phyloP scores from a whole-genome alignment of 2,888 invertebrate genomes.

The Lasioglossum malachurum region DNA sequence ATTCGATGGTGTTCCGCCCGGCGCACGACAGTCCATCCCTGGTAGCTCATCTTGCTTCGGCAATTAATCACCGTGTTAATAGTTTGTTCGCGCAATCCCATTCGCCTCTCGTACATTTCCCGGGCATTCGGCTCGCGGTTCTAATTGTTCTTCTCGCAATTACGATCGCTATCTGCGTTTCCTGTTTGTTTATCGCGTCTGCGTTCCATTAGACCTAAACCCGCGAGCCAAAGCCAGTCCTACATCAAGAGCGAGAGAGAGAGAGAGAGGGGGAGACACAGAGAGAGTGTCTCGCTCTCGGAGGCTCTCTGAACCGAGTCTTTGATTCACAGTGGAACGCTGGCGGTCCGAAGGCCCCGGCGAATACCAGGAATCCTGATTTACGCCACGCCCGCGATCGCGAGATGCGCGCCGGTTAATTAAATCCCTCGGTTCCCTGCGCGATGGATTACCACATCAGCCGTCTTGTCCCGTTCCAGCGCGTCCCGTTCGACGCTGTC shows the following conservation, averaged over 20 bases:
- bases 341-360: not conserved
- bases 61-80: constrained; percentile 23
- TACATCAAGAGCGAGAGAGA: not conserved
- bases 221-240: not conserved
- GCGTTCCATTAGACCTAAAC: constrained; percentile 13
- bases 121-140: not conserved
- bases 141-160: constrained; percentile 27
- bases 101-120: constrained; percentile 6
- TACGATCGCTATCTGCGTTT: constrained; percentile 9
- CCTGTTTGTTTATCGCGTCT: constrained; percentile 24
- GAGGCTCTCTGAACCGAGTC: not conserved
- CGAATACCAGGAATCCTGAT: constrained; percentile 31
- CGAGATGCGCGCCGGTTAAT: constrained; percentile 12
- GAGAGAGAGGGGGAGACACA: not conserved
- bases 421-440: constrained; percentile 16
- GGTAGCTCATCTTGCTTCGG: not conserved
- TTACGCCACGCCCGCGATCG: constrained; percentile 26
- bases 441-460: constrained; percentile 38
- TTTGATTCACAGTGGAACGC: constrained; percentile 7
- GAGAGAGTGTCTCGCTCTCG: not conserved
- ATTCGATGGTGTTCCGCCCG: not conserved
- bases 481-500: constrained; percentile 4
- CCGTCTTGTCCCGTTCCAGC: constrained; percentile 2
- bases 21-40: too few relatives aligned
- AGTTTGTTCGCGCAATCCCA: constrained; percentile 25